Evolutionary conservation across 2,113 vertebrate species (phyloP), one percentile per base, ranked within the genome.

Genomic region (Silurus asotus): DNA sequence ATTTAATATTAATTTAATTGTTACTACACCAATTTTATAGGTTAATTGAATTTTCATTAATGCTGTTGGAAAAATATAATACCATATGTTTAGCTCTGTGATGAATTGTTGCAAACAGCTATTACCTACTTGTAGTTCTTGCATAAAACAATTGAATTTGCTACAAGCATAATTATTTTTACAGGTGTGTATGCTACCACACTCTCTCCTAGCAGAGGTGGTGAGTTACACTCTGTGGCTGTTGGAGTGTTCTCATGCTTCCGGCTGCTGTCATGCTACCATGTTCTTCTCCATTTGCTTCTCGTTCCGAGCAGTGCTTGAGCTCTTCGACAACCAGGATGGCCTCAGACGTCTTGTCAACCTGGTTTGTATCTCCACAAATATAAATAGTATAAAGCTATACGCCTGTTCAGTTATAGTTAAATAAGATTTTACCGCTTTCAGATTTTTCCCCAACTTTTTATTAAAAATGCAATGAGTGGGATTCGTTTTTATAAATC

Each of bases 221-320:
- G 98, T 99, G 69, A 97, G 96, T 90, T 99, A 99, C 89, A 99
- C 98, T 0, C 93, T 99, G 77, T 99, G 98, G 98, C 93, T 99
- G 84, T 95, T 99, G 95, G 98, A 99, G 86, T 99, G 98, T 90
- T 99, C 98, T 56, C 98, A 99, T 0, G 98, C 98, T n/a, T 99
- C 98, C 0, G 98, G 98, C 85, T 98, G 98, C 93, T 99, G 98
- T 92, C 98, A 99, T 56, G 98, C 98, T 87, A 99, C 98, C 89
- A 99, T 99, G 98, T 99, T 99, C 94, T 99, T 99, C 93, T 99
- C 98, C 86, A 99, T 99, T 92, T 99, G 97, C 90, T 99, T 99
- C 92, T 97, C 97, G 61, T 99, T 99, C 91, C 97, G 98, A 25
- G 98, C 97, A 2, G 97, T 99, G 49, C 94, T 99, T 88, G 97